Evolutionary conservation across 2,888 invertebrate species (phyloP), one percentile per base, ranked within the genome.

Genomic region (Chouioia cunea): DNA sequence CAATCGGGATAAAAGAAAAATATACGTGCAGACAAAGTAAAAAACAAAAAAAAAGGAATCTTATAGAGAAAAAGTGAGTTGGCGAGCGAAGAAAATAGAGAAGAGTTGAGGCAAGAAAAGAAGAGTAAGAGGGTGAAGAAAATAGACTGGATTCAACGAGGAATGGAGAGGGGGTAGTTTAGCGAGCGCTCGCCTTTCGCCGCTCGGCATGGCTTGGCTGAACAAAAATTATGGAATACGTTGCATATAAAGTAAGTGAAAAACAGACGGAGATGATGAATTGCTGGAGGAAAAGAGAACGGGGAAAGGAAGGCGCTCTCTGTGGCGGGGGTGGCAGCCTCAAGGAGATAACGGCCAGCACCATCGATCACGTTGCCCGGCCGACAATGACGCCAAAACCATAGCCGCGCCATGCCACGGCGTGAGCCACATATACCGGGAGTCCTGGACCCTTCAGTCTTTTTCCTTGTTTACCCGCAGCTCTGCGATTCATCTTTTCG

Each of bases 201-300:
- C 2, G 27, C 36, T 6, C 6, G 56, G 16, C 47, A 60, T 46
- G 46, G 67, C 63, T 79, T 80, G 82, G 83, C 81, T 83, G 83
- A 82, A 85, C 85, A 85, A 85, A 84, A 85, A 85, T 85, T 84
- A 83, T 80, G 82, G 84, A 84, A 85, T 84, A 85, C 85, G 83
- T 83, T 85, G 85, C 85, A 85, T 85, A 85, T 83, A 85, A 84
- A 85, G 83, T 84, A 83, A 85, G 85, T 85, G 84, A 85, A 85
- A 84, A 85, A 84, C 85, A 85, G 84, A 82, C 83, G 78, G 80
- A 83, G 82, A 85, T 85, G 85, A 85, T 85, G 84, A 85, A 85
- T 85, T 85, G 83, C 85, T 78, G 50, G 54, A 23, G 48, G 71
- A 71, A 65, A 75, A 75, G 73, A 73, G 75, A 78, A 77, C n/a